phyloP scores from a whole-genome alignment of 2,888 invertebrate genomes.

The Drosophila acutilabella region DNA sequence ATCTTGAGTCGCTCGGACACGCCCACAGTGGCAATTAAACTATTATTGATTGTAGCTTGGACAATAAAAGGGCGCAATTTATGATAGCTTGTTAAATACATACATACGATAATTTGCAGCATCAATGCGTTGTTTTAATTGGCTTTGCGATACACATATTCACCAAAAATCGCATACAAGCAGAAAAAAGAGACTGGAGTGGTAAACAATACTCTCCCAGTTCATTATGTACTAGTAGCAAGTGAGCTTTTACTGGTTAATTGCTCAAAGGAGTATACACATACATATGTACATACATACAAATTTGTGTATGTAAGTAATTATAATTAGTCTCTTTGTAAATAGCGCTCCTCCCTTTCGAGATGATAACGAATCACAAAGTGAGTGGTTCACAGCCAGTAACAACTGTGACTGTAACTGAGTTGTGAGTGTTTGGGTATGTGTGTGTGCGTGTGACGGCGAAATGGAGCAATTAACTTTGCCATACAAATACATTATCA shows the following conservation, averaged over 20 bases:
- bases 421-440: constrained; percentile 26
- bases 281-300: neutral
- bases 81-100: too few relatives aligned
- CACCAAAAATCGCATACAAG: neutral
- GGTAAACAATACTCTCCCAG: neutral
- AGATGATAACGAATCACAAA: constrained; percentile 63
- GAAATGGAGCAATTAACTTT: constrained; percentile 68
- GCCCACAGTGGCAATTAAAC: constrained; percentile 39
- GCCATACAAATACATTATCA: constrained; percentile 49
- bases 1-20: constrained; percentile 35
- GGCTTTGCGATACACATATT: constrained; percentile 25
- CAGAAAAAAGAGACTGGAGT: too few relatives aligned
- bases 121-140: constrained; percentile 52
- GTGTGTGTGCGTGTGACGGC: constrained; percentile 30
- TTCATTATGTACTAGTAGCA: neutral
- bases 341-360: constrained; percentile 40
- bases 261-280: neutral
- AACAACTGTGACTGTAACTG: constrained; percentile 34
- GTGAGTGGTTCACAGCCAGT: constrained; percentile 59
- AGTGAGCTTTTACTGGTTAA: too few relatives aligned
- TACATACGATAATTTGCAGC: neutral
- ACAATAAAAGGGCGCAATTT: too few relatives aligned
- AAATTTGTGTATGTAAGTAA: constrained; percentile 4
- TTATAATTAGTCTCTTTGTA: constrained; percentile 43
- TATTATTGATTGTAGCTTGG: too few relatives aligned